Evolutionary conservation across 1,140 invertebrate genomes (phyloP), one percentile per base, ranked within the genome.

Genomic region (Eumeta japonica): DNA sequence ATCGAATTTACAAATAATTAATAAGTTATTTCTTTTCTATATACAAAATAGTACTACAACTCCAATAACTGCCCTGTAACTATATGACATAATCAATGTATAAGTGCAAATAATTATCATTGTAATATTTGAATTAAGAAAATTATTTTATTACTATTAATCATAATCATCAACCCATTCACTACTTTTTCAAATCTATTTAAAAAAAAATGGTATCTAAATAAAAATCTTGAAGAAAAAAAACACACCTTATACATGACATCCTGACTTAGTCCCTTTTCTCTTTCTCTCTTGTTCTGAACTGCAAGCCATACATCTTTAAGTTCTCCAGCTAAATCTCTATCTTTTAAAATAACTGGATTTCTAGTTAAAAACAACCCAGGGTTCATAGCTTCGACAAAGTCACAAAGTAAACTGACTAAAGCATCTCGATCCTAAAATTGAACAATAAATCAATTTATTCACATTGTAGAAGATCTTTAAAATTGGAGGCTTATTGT

Each of bases 251-350:
- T 75, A 46, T 76, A 75, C 60, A 74, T 75, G 16, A 75, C 59
- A 59, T 75, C 71, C 39, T 72, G 67, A 31, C 51, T 73, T 35
- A 62, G 47, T 2, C 67, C 62, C 58, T 79, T 78, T 46, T 84
- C 83, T 16, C 78, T 52, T 44, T 84, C 83, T 18, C 79, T 70
- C 46, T 82, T 82, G 16, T 77, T 79, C 50, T 85, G 82, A 2
- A 86, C 82, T 0, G 82, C 81, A 15, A 81, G 80, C 84, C 84
- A 86, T 1, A 87, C 80, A 55, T 86, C 83, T 58, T 87, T 87
- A 15, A 87, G 58, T 57, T 87, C 84, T 0, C 84, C 84, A 0
- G 81, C 83, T 35, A 87, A 76, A 58, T 86, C 84, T 12, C 83
- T 70, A 55, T 87, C 83, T 48, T 82, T 83, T 18, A 87, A 46